phyloP scores from a whole-genome alignment of 2,797 vertebrate genomes.

The Scolopax bukidnonensis region DNA sequence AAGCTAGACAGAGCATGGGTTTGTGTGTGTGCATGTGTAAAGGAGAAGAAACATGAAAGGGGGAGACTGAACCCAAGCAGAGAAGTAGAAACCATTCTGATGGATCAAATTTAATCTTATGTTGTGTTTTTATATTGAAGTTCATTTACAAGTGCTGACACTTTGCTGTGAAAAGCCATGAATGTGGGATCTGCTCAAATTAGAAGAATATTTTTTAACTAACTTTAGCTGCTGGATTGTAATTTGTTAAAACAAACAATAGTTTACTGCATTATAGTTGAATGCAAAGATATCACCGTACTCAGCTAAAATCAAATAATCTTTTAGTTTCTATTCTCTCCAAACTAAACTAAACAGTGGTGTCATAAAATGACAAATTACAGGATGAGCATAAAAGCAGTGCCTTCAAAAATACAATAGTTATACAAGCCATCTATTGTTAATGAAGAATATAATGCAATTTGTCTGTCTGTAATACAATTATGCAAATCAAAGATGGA shows the following conservation, averaged over 20 bases:
- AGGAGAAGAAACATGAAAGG: background rate
- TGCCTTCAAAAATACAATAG: slow-evolving; percentile 83
- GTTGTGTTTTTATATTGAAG: slow-evolving; percentile 66
- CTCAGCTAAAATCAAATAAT: slow-evolving; percentile 80
- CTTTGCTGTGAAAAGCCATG: slow-evolving; percentile 61
- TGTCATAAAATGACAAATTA: slow-evolving; percentile 83
- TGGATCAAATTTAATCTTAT: slow-evolving; percentile 73
- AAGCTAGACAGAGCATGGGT: background rate
- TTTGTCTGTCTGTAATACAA: slow-evolving; percentile 86
- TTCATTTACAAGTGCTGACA: slow-evolving; percentile 67
- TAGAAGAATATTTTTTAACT: slow-evolving; percentile 64
- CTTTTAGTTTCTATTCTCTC: slow-evolving; percentile 75
- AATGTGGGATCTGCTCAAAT: slow-evolving; percentile 63
- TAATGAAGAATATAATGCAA: slow-evolving; percentile 86
- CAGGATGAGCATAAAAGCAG: slow-evolving; percentile 75
- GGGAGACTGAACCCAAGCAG: background rate
- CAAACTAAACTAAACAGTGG: slow-evolving; percentile 64
- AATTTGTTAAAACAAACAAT: slow-evolving; percentile 83
- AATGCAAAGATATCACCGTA: slow-evolving; percentile 71
- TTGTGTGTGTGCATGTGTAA: background rate
- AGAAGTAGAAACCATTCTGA: slow-evolving; percentile 54
- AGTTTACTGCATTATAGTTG: slow-evolving; percentile 50
- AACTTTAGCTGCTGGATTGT: slow-evolving; percentile 73
- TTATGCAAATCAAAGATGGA: slow-evolving; percentile 84
- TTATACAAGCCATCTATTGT: slow-evolving; percentile 82